A percentile compares a stretch with the other conserved stretches of the same genome.
These are phyloP conservation scores for Halictus quadricinctus DNA, from an alignment of 2,888 invertebrate genomes.

Conservation along the genomic window DNA sequence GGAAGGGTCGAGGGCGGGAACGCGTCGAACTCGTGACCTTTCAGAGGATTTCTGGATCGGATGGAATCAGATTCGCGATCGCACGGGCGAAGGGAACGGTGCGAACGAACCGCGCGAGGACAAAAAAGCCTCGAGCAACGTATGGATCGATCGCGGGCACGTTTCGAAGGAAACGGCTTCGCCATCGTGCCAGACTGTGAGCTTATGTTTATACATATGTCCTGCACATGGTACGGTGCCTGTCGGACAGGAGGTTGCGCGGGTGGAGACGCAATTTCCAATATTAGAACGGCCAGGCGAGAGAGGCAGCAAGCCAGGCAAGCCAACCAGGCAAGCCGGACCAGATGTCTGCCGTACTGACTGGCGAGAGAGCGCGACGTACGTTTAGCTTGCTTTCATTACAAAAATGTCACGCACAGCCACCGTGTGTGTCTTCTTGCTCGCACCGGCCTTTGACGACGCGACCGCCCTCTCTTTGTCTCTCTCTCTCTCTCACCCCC, in stretches of 20 bases:
- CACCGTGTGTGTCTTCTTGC: slow-evolving; percentile 60
- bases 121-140: slow-evolving; percentile 57
- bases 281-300: slow-evolving; percentile 81
- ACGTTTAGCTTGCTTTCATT: slow-evolving; percentile 80
- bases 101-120: slow-evolving; percentile 4
- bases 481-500: neutral
- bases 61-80: neutral
- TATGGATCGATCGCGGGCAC: slow-evolving; percentile 72
- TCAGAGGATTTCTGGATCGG: neutral
- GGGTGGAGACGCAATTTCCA: slow-evolving; percentile 79
- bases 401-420: slow-evolving; percentile 82
- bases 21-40: neutral
- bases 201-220: slow-evolving; percentile 82
- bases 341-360: slow-evolving; percentile 79
- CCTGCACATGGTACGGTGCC: slow-evolving; percentile 78
- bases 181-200: slow-evolving; percentile 67
- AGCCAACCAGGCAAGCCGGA: slow-evolving; percentile 58
- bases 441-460: slow-evolving; percentile 55
- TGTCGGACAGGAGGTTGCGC: slow-evolving; percentile 59
- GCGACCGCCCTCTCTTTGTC: slow-evolving; percentile 22
- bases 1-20: neutral
- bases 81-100: neutral
- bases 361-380: slow-evolving; percentile 65
- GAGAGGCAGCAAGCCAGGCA: slow-evolving; percentile 69
- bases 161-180: slow-evolving; percentile 73